phyloP scores from a whole-genome alignment of 2,113 vertebrate genomes.

The Carassius auratus region DNA sequence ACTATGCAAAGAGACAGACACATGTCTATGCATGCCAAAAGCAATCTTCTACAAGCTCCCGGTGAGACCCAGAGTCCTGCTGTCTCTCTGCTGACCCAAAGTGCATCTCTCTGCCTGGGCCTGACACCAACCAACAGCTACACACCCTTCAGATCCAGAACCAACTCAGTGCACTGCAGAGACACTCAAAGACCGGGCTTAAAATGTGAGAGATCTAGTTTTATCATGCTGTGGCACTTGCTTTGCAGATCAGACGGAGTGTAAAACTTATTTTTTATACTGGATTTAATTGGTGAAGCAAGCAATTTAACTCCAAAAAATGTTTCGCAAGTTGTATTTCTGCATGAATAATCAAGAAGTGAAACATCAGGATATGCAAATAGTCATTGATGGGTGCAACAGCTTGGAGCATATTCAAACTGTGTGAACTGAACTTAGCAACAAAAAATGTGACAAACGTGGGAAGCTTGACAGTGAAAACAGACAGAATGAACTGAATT shows the following conservation, averaged over 20 bases:
- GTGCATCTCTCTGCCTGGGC: constrained; percentile 13
- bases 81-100: constrained; percentile 22
- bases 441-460: constrained; percentile 11
- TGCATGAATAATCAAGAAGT: neutral
- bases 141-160: neutral
- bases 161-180: neutral
- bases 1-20: constrained; percentile 3
- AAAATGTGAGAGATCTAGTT: constrained; percentile 8
- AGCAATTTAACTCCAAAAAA: neutral
- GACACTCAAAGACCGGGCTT: neutral
- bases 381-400: neutral
- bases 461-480: constrained; percentile 19
- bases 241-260: neutral
- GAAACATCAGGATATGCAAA: constrained; percentile 3
- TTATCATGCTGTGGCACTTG: neutral
- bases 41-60: constrained; percentile 17
- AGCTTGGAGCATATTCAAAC: constrained; percentile 28
- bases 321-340: neutral
- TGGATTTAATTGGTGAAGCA: neutral
- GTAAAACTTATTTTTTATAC: neutral
- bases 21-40: constrained; percentile 31
- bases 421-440: constrained; percentile 13
- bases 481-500: neutral
- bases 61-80: neutral
- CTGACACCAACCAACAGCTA: neutral